Conservation (phyloP, 2,888 invertebrate genomes). For the Salpingus planirostris region DNA sequence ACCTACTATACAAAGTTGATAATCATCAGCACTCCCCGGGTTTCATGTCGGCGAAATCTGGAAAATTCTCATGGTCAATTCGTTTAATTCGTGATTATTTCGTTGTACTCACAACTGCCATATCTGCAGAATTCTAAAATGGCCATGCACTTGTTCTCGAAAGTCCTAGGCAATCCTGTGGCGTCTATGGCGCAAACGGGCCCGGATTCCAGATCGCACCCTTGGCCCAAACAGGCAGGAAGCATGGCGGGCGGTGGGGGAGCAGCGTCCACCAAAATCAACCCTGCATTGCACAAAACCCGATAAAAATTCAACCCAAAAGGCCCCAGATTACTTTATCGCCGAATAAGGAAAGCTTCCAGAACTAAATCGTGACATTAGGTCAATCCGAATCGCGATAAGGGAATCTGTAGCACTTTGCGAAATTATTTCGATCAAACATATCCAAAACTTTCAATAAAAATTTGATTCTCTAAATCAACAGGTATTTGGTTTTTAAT, state of each 20-base stretch:
- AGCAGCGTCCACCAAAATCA: conserved; percentile 16
- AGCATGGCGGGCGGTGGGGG: conserved; percentile 18
- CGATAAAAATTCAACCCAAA: neutral
- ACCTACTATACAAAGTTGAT: too few relatives aligned
- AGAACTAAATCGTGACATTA: too few relatives aligned
- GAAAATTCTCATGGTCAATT: conserved; percentile 31
- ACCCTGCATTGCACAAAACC: conserved; percentile 10
- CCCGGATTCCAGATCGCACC: conserved; percentile 41
- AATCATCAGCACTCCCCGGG: conserved; percentile 49
- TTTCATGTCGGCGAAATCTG: conserved; percentile 51
- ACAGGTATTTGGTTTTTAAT: too few relatives aligned
- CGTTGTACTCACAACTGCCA: conserved; percentile 47
- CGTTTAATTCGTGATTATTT: neutral
- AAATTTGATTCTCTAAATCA: too few relatives aligned
- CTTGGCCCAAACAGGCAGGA: conserved; percentile 39
- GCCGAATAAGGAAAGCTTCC: too few relatives aligned
- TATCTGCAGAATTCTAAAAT: conserved; percentile 50
- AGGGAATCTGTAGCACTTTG: too few relatives aligned
- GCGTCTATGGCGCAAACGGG: conserved; percentile 53
- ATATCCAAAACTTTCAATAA: too few relatives aligned
- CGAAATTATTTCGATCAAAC: too few relatives aligned
- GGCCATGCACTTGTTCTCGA: conserved; percentile 50
- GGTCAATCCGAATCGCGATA: too few relatives aligned
- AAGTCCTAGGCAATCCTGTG: conserved; percentile 47
- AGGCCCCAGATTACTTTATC: neutral